A percentile compares a stretch with the other conserved stretches of the same genome.
Conservation (phyloP, 1,140 invertebrate genomes). For the Drosophila triauraria region DNA sequence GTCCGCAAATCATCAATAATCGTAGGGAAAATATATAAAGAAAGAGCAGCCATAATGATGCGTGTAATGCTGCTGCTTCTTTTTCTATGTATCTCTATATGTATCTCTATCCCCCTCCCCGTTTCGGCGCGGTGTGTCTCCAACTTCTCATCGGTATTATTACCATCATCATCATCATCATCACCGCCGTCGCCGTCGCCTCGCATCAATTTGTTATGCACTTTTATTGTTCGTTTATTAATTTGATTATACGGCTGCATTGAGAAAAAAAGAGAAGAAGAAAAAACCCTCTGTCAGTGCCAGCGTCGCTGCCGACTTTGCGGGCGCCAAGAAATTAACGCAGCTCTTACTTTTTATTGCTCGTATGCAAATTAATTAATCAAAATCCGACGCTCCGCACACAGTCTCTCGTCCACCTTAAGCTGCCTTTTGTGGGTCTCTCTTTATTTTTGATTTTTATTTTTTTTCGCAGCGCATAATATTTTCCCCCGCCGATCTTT, state of each 20-base stretch:
- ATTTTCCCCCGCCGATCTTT: constrained; percentile 8
- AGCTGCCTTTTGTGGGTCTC: constrained; percentile 17
- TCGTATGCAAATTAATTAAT: constrained; percentile 81
- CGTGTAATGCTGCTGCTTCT: constrained; percentile 65
- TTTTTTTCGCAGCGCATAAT: constrained; percentile 5
- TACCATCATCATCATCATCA: constrained; percentile 24
- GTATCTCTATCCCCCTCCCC: neutral
- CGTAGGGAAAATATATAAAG: constrained; percentile 21
- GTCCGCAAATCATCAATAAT: constrained; percentile 72
- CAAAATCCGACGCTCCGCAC: constrained; percentile 65
- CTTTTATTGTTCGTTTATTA: constrained; percentile 82
- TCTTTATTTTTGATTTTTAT: constrained; percentile 10
- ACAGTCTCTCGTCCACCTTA: constrained; percentile 10
- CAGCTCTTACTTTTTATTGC: constrained; percentile 76
- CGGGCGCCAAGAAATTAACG: constrained; percentile 58
- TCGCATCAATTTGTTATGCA: constrained; percentile 79
- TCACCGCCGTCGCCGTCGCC: constrained; percentile 14
- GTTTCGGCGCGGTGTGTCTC: constrained; percentile 29
- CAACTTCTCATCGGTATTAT: constrained; percentile 18
- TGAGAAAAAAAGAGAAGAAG: constrained; percentile 11
- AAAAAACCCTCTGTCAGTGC: constrained; percentile 34
- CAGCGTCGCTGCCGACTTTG: constrained; percentile 5
- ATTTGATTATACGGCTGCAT: constrained; percentile 80
- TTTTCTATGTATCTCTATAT: neutral
- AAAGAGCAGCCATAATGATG: constrained; percentile 66